Percentiles rank a stretch among this genome's conserved stretches.
Conservation (phyloP, 1,140 invertebrate genomes). For the Oedothorax gibbosus region DNA sequence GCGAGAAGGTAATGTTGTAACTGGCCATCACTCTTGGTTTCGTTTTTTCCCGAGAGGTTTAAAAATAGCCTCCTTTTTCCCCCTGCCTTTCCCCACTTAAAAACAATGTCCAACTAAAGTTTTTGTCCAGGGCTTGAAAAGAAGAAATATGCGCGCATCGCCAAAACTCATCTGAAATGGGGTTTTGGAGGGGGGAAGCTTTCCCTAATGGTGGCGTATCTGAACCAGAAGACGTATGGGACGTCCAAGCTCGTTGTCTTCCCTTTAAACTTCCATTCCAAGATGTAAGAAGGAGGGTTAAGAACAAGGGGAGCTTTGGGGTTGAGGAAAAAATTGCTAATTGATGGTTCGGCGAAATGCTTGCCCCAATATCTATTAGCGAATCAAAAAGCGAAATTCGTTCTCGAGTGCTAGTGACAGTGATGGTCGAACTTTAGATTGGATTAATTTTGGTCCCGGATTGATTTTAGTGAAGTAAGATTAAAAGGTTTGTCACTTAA, state of each 20-base stretch:
- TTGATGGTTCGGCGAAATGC: conserved; percentile 45
- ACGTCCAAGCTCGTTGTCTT: conserved; percentile 43
- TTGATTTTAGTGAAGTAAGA: conserved; percentile 7
- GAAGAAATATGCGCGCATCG: conserved; percentile 60
- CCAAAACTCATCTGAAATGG: conserved; percentile 28
- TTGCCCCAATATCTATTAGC: conserved; percentile 47
- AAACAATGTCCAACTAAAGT: conserved; percentile 52
- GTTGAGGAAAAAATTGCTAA: conserved; percentile 22
- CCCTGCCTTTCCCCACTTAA: conserved; percentile 48
- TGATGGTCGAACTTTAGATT: conserved; percentile 46
- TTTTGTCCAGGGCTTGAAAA: conserved; percentile 18
- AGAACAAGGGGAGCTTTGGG: neutral
- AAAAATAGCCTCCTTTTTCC: conserved; percentile 49
- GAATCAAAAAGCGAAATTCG: conserved; percentile 43
- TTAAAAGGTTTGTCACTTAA: neutral
- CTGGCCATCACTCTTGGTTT: conserved; percentile 57
- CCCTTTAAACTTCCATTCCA: conserved; percentile 22
- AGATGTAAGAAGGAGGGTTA: neutral
- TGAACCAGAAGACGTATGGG: conserved; percentile 42
- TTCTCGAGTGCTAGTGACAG: conserved; percentile 31
- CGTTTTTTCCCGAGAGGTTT: conserved; percentile 46
- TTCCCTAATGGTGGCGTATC: conserved; percentile 6
- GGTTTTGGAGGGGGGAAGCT: conserved; percentile 8
- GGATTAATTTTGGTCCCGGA: conserved; percentile 31
- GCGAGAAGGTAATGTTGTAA: conserved; percentile 53